phyloP scores from a whole-genome alignment of 2,113 vertebrate species.

The Shinisaurus crocodilurus region DNA sequence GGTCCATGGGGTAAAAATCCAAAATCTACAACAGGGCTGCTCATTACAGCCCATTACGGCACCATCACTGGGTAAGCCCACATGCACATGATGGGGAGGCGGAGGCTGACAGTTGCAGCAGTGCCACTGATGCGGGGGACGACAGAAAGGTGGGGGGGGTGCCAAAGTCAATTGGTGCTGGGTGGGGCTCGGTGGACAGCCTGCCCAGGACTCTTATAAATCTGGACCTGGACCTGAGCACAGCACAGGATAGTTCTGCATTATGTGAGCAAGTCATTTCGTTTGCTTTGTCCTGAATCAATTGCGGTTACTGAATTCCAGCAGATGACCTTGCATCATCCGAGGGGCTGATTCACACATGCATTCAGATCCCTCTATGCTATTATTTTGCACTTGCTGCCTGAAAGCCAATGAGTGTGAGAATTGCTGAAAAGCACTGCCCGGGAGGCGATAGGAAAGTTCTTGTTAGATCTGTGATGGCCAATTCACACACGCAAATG shows the following conservation, averaged over 20 bases:
- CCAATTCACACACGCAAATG: not conserved
- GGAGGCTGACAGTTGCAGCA: not conserved
- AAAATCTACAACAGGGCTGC: not conserved
- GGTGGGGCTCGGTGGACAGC: too few relatives aligned
- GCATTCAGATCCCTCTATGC: not conserved
- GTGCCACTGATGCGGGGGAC: too few relatives aligned
- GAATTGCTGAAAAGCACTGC: not conserved
- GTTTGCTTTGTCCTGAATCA: not conserved
- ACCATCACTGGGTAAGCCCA: not conserved
- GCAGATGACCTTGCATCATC: not conserved
- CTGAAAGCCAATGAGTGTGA: not conserved
- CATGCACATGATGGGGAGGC: not conserved
- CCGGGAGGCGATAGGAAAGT: not conserved
- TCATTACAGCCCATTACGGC: not conserved
- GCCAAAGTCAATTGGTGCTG: too few relatives aligned
- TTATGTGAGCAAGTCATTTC: not conserved
- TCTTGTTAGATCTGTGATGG: not conserved
- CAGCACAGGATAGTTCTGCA: not conserved
- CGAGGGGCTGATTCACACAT: not conserved
- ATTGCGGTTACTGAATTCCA: too few relatives aligned
- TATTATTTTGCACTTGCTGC: not conserved
- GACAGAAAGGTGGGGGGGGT: too few relatives aligned
- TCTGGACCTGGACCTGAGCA: not conserved
- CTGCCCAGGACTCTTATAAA: not conserved
- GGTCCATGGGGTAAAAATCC: not conserved